Evolutionary conservation across 2,113 vertebrate species (phyloP), one percentile per base, ranked within the genome.

Genomic region (Piaya cayana): DNA sequence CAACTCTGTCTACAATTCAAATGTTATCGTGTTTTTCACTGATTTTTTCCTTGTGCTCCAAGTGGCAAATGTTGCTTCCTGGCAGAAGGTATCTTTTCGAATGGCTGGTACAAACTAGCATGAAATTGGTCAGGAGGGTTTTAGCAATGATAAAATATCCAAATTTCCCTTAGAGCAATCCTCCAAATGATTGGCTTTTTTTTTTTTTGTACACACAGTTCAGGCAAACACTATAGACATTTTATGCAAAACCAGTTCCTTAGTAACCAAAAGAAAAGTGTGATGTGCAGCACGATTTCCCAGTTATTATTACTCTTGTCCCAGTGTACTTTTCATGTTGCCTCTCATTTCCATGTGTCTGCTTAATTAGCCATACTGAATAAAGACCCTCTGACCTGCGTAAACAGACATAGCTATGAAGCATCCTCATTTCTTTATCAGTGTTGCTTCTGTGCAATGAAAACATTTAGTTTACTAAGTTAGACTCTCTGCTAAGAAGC

Each of bases 101-200:
- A 69, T 45, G 26, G 20, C 9, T 59, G 34, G 15, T 78, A 52
- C 10, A 22, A 22, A 63, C 12, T 13, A 45, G 19, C 23, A 49
- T 58, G n/a, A 75, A 67, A 10, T 55, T 18, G 29, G 5, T 22
- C 60, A 25, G 58, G 17, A 88, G 19, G 27, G 9, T 30, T 82
- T 85, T 62, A 72, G 25, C n/a, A 88, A 72, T 14, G 88, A 26
- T 9, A 50, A 74, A 85, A 86, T 42, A 74, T 8, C 37, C 26
- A 74, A 37, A 50, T 1, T 45, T 1, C 19, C 52, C 12, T 83
- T 74, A 26, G 34, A 49, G 27, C 0, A 0, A 70, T 11, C 26
- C 15, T 83, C 60, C 34, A 77, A 70, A 86, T 26, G 20, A 67
- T 47, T 34, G 17, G 23, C 26, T n/a, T n/a, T n/a, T n/a, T 27